Conservation (phyloP, 2,113 vertebrate species). For the Xiphophorus couchianus region DNA sequence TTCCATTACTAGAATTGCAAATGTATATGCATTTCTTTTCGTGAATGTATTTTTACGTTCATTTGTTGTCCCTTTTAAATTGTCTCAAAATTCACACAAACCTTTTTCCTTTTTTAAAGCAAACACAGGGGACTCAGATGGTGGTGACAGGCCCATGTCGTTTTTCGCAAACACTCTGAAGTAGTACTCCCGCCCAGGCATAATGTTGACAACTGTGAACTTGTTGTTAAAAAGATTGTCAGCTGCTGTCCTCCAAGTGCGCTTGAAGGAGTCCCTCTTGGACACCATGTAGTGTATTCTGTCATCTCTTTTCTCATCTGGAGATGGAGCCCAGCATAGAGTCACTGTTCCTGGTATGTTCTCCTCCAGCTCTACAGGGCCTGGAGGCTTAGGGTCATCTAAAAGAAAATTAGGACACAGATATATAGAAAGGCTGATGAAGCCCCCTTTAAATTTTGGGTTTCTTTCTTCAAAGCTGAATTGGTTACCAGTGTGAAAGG, state of each 20-base stretch:
- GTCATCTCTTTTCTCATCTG: constrained; percentile 82
- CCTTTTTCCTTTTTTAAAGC: constrained; percentile 75
- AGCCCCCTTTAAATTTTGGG: background rate
- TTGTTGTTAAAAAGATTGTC: constrained; percentile 87
- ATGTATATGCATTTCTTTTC: no score
- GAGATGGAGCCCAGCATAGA: constrained; percentile 85
- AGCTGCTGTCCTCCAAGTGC: constrained; percentile 80
- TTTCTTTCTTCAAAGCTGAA: no score
- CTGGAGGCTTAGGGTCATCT: constrained; percentile 87
- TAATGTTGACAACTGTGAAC: constrained; percentile 83
- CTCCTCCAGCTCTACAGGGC: constrained; percentile 81
- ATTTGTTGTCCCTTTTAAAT: no score
- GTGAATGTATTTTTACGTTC: no score
- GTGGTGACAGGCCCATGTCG: constrained; percentile 82
- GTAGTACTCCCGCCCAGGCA: constrained; percentile 86
- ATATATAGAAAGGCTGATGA: background rate
- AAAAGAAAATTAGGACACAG: constrained; percentile 20
- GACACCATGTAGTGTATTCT: constrained; percentile 85
- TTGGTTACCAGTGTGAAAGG: background rate
- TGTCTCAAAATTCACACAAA: constrained; percentile 39
- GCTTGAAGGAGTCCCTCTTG: constrained; percentile 80
- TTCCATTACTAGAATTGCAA: background rate
- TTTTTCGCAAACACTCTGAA: constrained; percentile 92
- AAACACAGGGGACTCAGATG: constrained; percentile 84
- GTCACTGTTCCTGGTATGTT: constrained; percentile 87